Evolutionary conservation across 2,113 vertebrate genomes (phyloP), one percentile per base, ranked within the genome.

Genomic region (Bubo scandiacus): DNA sequence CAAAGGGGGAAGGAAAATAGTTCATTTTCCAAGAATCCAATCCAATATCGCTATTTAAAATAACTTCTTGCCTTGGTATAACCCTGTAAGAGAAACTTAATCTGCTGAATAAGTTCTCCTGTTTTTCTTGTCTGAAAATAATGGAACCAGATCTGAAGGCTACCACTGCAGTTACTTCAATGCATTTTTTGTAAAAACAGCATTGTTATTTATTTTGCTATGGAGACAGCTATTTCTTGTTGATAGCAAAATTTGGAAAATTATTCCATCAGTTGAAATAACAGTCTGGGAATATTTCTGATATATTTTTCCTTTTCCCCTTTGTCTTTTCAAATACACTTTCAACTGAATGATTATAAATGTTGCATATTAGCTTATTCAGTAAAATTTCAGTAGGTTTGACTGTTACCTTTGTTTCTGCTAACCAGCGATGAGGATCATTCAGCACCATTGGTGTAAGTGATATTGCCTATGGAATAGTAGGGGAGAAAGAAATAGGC

Each of bases 351-450:
- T 15, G n/a, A 87, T 40, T 57, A 29, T 32, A 80, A 40, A 27
- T 22, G 19, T 23, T 71, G 52, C 11, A 34, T 63, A 84, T 68
- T n/a, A 82, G 16, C 9, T 80, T 54, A 65, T 22, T 75, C 47
- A 59, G 27, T 51, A 84, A 84, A 67, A 84, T 62, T 71, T 30
- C 66, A 81, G 32, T 17, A 93, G n/a, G 40, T 47, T 61, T 86
- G 29, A 83, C n/a, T 58, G 65, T 96, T 98, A 99, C 99, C 99
- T 99, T 99, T 92, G 98, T 99, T 97, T 99, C 99, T 92, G 99
- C 99, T 58, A 99, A 96, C 99, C 99, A 99, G 89, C 97, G 98
- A 97, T 99, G 99, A 93, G 98, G 98, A 88, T 99, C 99, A 93
- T 97, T 99, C 88, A 97, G 98, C 93, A 99, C 95, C 42, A 93